These are phyloP conservation scores for Enoplosus armatus DNA, from an alignment of 2,797 vertebrate genomes.

Conservation along the genomic window DNA sequence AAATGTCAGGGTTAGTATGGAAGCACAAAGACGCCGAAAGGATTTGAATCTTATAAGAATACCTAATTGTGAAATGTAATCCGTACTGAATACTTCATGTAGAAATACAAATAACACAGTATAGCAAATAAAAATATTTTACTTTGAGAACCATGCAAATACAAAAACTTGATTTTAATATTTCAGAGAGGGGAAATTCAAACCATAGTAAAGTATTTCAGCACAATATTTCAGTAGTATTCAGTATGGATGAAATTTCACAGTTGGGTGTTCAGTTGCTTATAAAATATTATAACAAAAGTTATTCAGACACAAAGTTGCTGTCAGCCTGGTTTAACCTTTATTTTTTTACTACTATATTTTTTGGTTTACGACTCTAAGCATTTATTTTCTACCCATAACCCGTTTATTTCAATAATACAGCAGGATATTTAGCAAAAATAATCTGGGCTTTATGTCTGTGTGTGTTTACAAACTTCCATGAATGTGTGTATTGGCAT, in stretches of 20 bases:
- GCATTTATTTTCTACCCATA: not conserved
- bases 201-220: not conserved
- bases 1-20: not conserved
- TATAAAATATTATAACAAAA: too few species aligned
- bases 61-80: not conserved
- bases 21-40: not conserved
- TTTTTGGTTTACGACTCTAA: not conserved
- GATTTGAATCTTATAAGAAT: not conserved
- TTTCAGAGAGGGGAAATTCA: not conserved
- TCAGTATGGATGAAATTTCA: not conserved
- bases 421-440: conserved; percentile 1
- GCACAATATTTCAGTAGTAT: not conserved
- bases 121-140: not conserved
- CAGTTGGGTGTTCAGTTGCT: not conserved
- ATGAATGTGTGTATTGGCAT: conserved; percentile 24
- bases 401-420: not conserved
- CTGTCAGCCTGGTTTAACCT: not conserved
- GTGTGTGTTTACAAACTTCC: conserved; percentile 7
- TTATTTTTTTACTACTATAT: not conserved
- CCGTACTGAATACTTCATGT: not conserved
- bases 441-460: not conserved
- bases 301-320: not conserved
- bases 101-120: not conserved
- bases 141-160: not conserved
- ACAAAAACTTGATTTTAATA: not conserved